These are phyloP conservation scores for Myotis planiceps DNA, from an alignment of 2,797 vertebrate species.

Conservation along the genomic window DNA sequence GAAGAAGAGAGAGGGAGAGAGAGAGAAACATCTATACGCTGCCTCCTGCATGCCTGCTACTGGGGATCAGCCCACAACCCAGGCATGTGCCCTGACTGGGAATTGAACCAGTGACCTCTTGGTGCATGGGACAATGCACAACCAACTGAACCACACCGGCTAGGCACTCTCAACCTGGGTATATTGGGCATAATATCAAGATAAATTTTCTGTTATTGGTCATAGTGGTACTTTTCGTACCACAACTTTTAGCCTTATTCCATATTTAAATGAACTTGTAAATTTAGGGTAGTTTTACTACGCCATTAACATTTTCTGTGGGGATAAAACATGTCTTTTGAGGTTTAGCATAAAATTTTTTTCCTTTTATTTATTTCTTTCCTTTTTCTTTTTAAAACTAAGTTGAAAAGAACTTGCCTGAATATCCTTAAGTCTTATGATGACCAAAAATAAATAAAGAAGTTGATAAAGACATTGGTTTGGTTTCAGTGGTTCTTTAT, in stretches of 20 bases:
- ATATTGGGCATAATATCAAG: slow-evolving; percentile 56
- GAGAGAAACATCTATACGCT: background rate
- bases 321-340: slow-evolving; percentile 19
- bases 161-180: background rate
- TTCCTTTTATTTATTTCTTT: background rate
- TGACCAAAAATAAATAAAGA: slow-evolving; percentile 40
- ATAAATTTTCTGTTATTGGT: slow-evolving; percentile 64
- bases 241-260: slow-evolving; percentile 27
- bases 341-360: slow-evolving; percentile 3
- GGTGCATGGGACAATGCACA: background rate
- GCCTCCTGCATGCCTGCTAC: background rate
- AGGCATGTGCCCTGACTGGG: background rate
- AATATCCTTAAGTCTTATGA: background rate
- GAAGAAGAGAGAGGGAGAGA: background rate
- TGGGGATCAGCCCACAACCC: background rate
- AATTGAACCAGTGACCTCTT: background rate
- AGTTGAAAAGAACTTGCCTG: slow-evolving; percentile 30
- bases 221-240: slow-evolving; percentile 58
- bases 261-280: slow-evolving; percentile 53
- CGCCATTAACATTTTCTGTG: slow-evolving; percentile 67
- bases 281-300: slow-evolving; percentile 48
- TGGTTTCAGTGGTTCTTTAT: slow-evolving; percentile 42
- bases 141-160: background rate
- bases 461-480: background rate
- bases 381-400: background rate